These are phyloP conservation scores for Coleophora flavipennella DNA, from an alignment of 2,888 invertebrate species.

Conservation along the genomic window DNA sequence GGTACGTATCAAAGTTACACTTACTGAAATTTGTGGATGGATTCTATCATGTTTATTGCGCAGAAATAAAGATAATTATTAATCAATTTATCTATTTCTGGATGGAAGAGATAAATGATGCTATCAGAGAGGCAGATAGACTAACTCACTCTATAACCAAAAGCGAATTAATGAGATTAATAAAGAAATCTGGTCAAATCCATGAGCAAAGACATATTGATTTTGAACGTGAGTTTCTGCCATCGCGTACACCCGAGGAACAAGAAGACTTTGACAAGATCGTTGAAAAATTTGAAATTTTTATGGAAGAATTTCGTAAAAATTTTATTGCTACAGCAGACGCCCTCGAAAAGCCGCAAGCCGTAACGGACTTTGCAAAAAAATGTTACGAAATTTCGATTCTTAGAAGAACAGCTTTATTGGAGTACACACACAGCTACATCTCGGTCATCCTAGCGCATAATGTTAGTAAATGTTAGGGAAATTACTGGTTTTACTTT, in stretches of 20 bases:
- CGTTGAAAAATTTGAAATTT: constrained; percentile 18
- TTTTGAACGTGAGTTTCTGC: constrained; percentile 32
- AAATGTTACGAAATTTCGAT: constrained; percentile 3
- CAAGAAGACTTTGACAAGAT: constrained; percentile 29
- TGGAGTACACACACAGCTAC: no score
- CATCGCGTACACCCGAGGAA: constrained; percentile 24
- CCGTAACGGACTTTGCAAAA: constrained; percentile 28
- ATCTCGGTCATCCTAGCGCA: no score
- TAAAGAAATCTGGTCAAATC: constrained; percentile 28
- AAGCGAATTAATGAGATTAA: constrained; percentile 23
- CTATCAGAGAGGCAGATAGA: constrained; percentile 28
- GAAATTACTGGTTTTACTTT: no score
- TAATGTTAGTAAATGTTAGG: no score
- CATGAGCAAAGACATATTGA: constrained; percentile 26
- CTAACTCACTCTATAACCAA: constrained; percentile 19
- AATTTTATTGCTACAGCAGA: constrained; percentile 23
- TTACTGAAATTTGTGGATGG: constrained; percentile 29
- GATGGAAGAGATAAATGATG: constrained; percentile 28
- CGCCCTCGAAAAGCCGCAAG: constrained; percentile 25
- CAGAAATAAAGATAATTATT: constrained; percentile 34
- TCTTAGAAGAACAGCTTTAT: no score
- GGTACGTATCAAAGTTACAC: constrained; percentile 26
- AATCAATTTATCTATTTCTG: constrained; percentile 34
- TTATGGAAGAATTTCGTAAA: constrained; percentile 21
- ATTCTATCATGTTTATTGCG: constrained; percentile 35